Conservation (phyloP, 1,140 invertebrate species). For the Dufourea novaeangliae region DNA sequence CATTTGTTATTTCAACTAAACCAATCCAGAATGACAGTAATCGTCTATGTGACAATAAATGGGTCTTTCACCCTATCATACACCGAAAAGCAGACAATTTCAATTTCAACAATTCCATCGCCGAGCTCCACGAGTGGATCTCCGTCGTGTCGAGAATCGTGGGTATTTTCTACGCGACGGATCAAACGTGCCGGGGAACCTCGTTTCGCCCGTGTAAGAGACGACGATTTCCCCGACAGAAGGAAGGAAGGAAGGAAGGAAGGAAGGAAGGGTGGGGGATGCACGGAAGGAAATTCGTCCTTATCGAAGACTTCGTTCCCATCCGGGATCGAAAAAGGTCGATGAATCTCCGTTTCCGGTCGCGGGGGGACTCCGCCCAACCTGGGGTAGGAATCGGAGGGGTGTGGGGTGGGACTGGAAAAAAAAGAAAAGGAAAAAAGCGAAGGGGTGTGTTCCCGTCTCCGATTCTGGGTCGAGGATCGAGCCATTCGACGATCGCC, state of each 20-base stretch:
- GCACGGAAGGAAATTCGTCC: conserved; percentile 13
- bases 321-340: conserved; percentile 26
- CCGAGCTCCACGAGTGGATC: too few relatives aligned
- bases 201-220: background rate
- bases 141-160: too few relatives aligned
- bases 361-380: background rate
- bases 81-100: too few relatives aligned
- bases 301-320: conserved; percentile 28
- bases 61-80: too few relatives aligned
- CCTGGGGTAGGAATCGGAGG: background rate
- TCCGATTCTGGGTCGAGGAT: conserved; percentile 26
- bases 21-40: too few relatives aligned
- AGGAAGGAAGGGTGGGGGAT: background rate
- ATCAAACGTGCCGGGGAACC: conserved; percentile 1
- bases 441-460: background rate
- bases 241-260: background rate
- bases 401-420: background rate
- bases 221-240: background rate
- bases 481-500: conserved; percentile 25
- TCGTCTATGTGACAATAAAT: too few relatives aligned
- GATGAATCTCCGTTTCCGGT: conserved; percentile 39
- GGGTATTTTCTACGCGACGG: conserved; percentile 1
- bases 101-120: too few relatives aligned
- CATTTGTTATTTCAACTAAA: too few relatives aligned
- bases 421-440: background rate